Evolutionary conservation across 2,888 invertebrate genomes (phyloP), one percentile per base, ranked within the genome.

Genomic region (Empis livida): DNA sequence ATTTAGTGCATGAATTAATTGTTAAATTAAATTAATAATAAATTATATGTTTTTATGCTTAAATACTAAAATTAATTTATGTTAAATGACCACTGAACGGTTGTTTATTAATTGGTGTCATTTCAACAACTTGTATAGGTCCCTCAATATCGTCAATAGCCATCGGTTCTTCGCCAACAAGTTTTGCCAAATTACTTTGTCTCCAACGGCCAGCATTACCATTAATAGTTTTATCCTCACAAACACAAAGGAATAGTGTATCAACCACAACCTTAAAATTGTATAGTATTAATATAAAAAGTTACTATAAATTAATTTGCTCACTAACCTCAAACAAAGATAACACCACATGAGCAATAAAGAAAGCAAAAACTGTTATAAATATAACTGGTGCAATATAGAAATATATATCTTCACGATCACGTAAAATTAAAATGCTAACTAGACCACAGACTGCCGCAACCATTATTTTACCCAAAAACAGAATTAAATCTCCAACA

Each of bases 321-420:
- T 23, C 40, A 45, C 40, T 51, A 53, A 92, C 93, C 82, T 95
- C 94, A 61, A 93, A 95, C 5, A 95, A 75, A 8, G 93, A 92
- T 46, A 95, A 77, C 51, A 95, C 85, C 65, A 91, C 89, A 63
- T 95, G 93, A 9, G 94, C 88, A 53, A 95, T 87, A 62, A 94
- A 89, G 68, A 90, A 95, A 2, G 92, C 79, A 67, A 86, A 93
- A 42, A 93, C 69, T 59, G 85, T 84, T 20, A 86, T 83, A 27
- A 92, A 72, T 45, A 93, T 77, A 2, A 92, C 85, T 0, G 94
- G 94, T 13, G 85, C 80, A 42, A 91, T 87, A 61, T 80, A 90
- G 68, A 91, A 89, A 57, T 86, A 83, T 38, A 92, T 67, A 48
- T 82, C 80, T 0, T 78, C 64, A 65, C 84, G 80, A 52, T 80